Percentiles rank a stretch among this genome's conserved stretches.
phyloP scores from a whole-genome alignment of 2,113 vertebrate genomes.

The Phylloscopus trochilus region DNA sequence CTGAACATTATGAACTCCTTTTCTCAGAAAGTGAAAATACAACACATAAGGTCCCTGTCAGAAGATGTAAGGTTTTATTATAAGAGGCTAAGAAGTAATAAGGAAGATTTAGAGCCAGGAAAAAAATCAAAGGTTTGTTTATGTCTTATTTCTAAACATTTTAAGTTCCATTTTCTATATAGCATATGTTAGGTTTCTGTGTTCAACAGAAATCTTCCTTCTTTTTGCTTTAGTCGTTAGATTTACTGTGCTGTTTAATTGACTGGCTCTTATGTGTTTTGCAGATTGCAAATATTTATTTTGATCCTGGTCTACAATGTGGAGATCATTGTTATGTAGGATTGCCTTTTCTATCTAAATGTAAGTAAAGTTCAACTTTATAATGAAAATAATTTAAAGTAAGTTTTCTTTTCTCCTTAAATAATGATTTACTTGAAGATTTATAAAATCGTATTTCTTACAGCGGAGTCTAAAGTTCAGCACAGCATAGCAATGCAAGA shows the following conservation, averaged over 20 bases:
- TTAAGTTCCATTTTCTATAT: neutral
- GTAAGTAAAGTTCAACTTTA: constrained; percentile 77
- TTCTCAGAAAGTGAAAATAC: constrained; percentile 93
- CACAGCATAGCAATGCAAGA: constrained; percentile 87
- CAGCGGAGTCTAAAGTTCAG: constrained; percentile 83
- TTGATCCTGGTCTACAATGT: constrained; percentile 92
- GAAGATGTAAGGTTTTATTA: constrained; percentile 94
- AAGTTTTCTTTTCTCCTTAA: neutral
- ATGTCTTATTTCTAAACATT: neutral
- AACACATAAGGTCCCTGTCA: constrained; percentile 89
- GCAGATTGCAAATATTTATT: constrained; percentile 98
- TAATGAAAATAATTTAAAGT: neutral
- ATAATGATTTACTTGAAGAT: neutral
- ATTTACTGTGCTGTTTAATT: neutral
- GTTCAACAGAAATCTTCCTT: neutral
- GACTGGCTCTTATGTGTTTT: constrained; percentile 41
- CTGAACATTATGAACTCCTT: constrained; percentile 94
- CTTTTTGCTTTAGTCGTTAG: neutral
- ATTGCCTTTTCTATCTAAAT: constrained; percentile 92
- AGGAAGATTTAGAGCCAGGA: constrained; percentile 91
- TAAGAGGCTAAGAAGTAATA: constrained; percentile 90
- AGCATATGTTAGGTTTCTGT: neutral
- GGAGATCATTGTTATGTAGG: constrained; percentile 94
- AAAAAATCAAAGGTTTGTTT: constrained; percentile 92
- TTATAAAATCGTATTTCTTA: constrained; percentile 13